Percentiles rank a stretch among this genome's conserved stretches.
These are phyloP conservation scores for Sandelia bainsii DNA, from an alignment of 2,797 vertebrate species.

Conservation along the genomic window DNA sequence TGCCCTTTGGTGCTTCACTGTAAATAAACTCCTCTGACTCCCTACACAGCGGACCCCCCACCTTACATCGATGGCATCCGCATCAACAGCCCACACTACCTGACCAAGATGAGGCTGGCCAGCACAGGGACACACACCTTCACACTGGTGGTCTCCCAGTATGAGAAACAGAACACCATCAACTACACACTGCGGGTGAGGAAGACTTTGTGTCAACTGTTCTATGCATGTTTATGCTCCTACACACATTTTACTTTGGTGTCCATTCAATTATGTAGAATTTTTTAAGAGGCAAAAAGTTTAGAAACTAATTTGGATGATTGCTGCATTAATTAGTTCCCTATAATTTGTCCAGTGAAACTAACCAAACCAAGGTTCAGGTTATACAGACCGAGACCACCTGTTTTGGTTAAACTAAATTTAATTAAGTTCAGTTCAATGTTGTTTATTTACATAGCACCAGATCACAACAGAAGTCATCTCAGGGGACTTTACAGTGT, in stretches of 20 bases:
- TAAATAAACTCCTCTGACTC: background rate
- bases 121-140: constrained; percentile 91
- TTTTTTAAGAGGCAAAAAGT: no score
- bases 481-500: no score
- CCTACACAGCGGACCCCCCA: constrained; percentile 90
- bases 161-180: constrained; percentile 99
- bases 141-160: constrained; percentile 97
- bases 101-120: constrained; percentile 96
- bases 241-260: background rate
- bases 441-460: no score
- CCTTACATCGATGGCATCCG: constrained; percentile 97
- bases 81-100: constrained; percentile 98
- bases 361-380: no score
- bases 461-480: no score
- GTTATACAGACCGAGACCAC: no score
- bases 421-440: no score
- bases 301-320: background rate
- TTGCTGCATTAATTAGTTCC: no score
- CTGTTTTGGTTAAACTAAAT: no score
- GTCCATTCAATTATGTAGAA: no score
- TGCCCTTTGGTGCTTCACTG: background rate
- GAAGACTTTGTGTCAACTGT: background rate
- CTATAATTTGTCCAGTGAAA: no score
- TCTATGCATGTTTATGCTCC: background rate
- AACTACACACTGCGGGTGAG: constrained; percentile 96